These are phyloP conservation scores for Pyrochroa serraticornis DNA, from an alignment of 2,888 invertebrate species.

Conservation along the genomic window DNA sequence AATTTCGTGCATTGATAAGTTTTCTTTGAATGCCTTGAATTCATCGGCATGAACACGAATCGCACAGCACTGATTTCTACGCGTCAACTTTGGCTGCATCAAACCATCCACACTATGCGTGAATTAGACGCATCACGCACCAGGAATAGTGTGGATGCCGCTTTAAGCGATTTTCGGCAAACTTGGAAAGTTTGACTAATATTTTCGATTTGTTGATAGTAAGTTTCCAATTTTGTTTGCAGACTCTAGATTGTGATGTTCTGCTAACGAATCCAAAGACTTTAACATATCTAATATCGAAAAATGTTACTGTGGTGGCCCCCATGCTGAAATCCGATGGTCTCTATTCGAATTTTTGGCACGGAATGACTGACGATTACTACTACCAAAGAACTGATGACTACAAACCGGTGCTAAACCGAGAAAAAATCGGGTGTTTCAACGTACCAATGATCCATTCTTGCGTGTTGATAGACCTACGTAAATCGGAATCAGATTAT, in stretches of 20 bases:
- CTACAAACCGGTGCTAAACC: slow-evolving; percentile 79
- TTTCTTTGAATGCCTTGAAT: too few species aligned
- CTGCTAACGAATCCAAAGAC: slow-evolving; percentile 74
- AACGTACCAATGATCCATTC: slow-evolving; percentile 91
- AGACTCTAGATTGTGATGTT: slow-evolving; percentile 87
- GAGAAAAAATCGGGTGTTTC: slow-evolving; percentile 74
- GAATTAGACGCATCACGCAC: too few species aligned
- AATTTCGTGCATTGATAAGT: too few species aligned
- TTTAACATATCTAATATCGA: slow-evolving; percentile 67
- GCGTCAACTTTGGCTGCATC: too few species aligned
- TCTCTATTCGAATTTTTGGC: slow-evolving; percentile 96
- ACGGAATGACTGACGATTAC: slow-evolving; percentile 85
- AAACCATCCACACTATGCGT: too few species aligned
- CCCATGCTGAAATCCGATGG: slow-evolving; percentile 89
- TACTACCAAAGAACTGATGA: slow-evolving; percentile 84
- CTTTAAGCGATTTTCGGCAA: too few species aligned
- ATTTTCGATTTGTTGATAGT: too few species aligned
- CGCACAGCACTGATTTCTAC: too few species aligned
- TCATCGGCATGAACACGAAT: too few species aligned
- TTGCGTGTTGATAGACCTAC: slow-evolving; percentile 80
- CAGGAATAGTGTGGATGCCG: too few species aligned
- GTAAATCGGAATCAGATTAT: slow-evolving; percentile 61
- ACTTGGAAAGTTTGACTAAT: too few species aligned
- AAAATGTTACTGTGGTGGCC: slow-evolving; percentile 71
- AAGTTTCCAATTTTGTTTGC: slow-evolving; percentile 47